These are phyloP conservation scores for Channa argus DNA, from an alignment of 2,113 vertebrate species.

Conservation along the genomic window DNA sequence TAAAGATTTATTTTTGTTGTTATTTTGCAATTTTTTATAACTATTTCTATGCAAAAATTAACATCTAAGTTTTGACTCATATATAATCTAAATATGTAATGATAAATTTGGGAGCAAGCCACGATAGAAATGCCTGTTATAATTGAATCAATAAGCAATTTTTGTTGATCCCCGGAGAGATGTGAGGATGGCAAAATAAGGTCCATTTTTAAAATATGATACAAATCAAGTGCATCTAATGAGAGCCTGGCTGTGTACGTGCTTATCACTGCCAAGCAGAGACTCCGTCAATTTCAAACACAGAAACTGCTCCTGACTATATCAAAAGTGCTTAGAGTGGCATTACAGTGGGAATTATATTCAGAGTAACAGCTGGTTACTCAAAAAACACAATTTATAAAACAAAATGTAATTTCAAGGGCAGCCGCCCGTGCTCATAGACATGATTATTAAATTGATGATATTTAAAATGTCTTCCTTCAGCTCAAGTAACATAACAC, in stretches of 20 bases:
- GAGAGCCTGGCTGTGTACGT: constrained; percentile 83
- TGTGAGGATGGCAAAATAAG: constrained; percentile 86
- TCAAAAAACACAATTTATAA: background rate
- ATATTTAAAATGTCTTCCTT: constrained; percentile 26
- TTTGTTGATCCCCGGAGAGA: constrained; percentile 65
- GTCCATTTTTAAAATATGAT: constrained; percentile 87
- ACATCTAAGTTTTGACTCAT: no score
- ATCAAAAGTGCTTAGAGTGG: background rate
- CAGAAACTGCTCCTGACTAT: background rate
- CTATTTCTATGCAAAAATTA: no score
- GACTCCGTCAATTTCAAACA: constrained; percentile 55
- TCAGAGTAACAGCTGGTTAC: background rate
- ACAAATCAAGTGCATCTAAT: constrained; percentile 86
- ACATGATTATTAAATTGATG: constrained; percentile 2
- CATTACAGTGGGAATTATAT: background rate
- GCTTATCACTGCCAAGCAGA: constrained; percentile 78
- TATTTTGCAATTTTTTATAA: no score
- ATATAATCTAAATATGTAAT: constrained; percentile 34
- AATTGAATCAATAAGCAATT: constrained; percentile 77
- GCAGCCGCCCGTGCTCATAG: constrained; percentile 15
- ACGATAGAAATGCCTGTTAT: constrained; percentile 84
- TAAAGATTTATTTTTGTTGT: no score
- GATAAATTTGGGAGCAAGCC: constrained; percentile 70
- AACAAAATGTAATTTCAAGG: constrained; percentile 23
- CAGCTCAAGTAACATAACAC: constrained; percentile 7